Base-by-base conservation (phyloP, 2,797 vertebrate species). In the Argentina silus region DNA sequence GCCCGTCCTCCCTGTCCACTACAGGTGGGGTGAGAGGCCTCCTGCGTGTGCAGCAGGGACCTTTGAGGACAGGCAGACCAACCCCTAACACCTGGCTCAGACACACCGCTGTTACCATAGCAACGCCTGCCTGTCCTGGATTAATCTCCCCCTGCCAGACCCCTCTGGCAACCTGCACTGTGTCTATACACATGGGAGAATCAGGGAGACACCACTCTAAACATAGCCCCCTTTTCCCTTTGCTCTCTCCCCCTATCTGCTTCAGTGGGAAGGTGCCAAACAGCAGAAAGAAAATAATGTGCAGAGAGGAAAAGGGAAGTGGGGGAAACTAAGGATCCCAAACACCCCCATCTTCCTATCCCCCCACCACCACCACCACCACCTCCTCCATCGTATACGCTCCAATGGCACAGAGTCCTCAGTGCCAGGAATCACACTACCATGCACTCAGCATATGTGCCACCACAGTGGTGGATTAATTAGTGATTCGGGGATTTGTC, bases 401-500 rank as follows among this genome's bases (percentile, higher is more conserved):
- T 69, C 66, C 36, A 9, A 8, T 43, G n/a, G 47, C 50, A 23
- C 6, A 23, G n/a, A 47, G 60, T 3, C 45, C 17, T 23, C 23
- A 43, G 7, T 56, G 61, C 60, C 36, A 51, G 61, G 15, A 72
- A 55, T 69, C 44, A 64, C 61, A 17, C 57, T 64, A 71, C 57
- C 61, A 23, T 15, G 56, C 57, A 55, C 59, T 76, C 59, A 68
- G 69, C 78, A 81, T 81, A 77, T 81, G 83, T 63, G 73, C 75
- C 59, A 23, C 74, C 75, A 77, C 73, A 72, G 76, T 74, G 67
- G 80, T 81, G 85, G 82, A 81, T 86, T 92, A 86, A 89, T 88
- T 88, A 89, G 86, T 45, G 62, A 83, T 80, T 81, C 68, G 77
- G 85, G 81, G 82, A 86, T 89, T 86, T 77, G 83, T 87, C 75